Evolutionary conservation across 2,888 invertebrate species (phyloP), one percentile per base, ranked within the genome.

Genomic region (Acrocyrtus sp.): DNA sequence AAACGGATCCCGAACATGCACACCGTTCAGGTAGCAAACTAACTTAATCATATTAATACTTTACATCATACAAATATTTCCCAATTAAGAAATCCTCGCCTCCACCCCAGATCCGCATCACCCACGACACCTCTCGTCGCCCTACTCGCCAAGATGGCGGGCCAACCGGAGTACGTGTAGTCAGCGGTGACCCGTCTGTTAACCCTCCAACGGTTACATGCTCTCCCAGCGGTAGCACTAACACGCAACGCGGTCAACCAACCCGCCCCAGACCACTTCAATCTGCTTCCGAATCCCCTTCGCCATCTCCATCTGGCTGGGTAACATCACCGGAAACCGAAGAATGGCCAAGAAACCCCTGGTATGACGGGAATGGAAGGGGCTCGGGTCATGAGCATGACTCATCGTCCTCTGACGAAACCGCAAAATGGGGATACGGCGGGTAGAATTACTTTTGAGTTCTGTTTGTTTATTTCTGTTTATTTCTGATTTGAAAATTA

Each of bases 1-100:
- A 57, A 29, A 3, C 39, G 65, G 10, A 57, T 72, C 27, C 67
- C 77, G 3, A 79, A 79, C 47, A 77, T 77, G 77, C 22, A 45
- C 0, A n/a, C 72, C 2, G 47, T 61, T 21, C 76, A 72, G 65
- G 75, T 79, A 51, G 29, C 21, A 34, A 1, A 61, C 1, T 12
- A 15, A 12, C 27, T 17, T 34, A 56, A 27, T n/a, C 22, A 51
- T 17, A 34, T 8, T 29, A 10, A 15, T 17, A 29, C n/a, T 45
- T 3, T n/a, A 17, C n/a, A n/a, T n/a, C n/a, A 45, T 21, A 53
- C 3, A 27, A 53, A 21, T 5, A 15, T 8, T 17, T n/a, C 10
- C 10, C 8, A 27, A 27, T 27, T 27, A 26, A 21, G 15, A 2
- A 47, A 45, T 61, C 8, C 12, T 29, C 27, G 29, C 12, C 21